phyloP scores from a whole-genome alignment of 2,888 invertebrate species.

The Leptinotarsa juncta region DNA sequence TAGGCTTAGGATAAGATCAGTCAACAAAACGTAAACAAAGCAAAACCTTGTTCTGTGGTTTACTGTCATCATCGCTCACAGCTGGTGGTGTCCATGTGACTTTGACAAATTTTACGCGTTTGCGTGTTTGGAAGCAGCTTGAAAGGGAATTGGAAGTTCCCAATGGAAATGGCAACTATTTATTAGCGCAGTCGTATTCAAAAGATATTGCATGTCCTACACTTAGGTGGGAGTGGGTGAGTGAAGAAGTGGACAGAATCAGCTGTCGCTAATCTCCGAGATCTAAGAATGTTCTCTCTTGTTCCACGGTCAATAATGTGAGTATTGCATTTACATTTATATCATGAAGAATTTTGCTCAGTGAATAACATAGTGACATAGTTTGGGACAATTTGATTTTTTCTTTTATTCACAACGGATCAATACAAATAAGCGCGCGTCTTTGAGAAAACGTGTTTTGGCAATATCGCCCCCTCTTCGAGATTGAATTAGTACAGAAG shows the following conservation, averaged over 20 bases:
- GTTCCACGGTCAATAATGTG: slow-evolving; percentile 59
- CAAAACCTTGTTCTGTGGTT: background rate
- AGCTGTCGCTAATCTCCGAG: slow-evolving; percentile 33
- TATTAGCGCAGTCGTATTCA: slow-evolving; percentile 17
- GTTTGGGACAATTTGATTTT: background rate
- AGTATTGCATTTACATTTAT: slow-evolving; percentile 51
- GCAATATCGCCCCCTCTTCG: background rate
- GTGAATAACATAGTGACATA: background rate
- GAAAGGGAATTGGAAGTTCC: background rate
- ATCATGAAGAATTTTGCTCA: background rate
- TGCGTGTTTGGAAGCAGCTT: background rate
- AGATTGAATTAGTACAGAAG: too few species aligned
- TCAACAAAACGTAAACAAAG: too few species aligned
- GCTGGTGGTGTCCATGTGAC: background rate
- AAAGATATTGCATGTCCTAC: slow-evolving; percentile 4
- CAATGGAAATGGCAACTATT: background rate
- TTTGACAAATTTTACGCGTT: background rate
- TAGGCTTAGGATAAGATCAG: too few species aligned
- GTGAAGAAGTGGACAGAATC: slow-evolving; percentile 23
- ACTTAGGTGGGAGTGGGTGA: slow-evolving; percentile 20
- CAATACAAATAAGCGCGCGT: slow-evolving; percentile 33
- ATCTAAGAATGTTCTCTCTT: slow-evolving; percentile 60
- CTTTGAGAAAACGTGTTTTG: background rate
- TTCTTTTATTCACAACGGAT: slow-evolving; percentile 23
- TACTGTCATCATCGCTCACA: background rate